These are phyloP conservation scores for Pogonocichla stellata DNA, from an alignment of 2,113 vertebrate species.

Conservation along the genomic window DNA sequence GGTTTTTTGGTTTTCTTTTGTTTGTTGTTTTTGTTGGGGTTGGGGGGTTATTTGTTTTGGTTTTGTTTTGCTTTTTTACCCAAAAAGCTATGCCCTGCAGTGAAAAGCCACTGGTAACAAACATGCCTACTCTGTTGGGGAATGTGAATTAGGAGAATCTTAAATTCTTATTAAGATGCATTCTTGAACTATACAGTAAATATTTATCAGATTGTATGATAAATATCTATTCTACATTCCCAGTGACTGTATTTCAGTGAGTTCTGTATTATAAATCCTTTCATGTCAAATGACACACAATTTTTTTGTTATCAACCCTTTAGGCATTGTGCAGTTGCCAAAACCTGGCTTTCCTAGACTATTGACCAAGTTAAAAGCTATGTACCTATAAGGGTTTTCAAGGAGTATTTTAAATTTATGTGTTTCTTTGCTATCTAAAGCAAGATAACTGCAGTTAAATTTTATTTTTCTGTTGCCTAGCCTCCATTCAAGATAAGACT, in stretches of 20 bases:
- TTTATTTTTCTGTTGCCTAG: not conserved
- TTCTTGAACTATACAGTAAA: not conserved
- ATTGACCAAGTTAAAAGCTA: not conserved
- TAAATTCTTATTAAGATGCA: not conserved
- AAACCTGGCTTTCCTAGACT: not conserved
- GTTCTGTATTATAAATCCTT: not conserved
- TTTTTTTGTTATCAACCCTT: not conserved
- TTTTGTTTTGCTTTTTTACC: not conserved
- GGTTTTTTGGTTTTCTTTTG: not conserved
- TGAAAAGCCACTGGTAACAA: not conserved
- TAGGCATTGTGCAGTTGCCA: not conserved
- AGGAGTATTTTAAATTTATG: not conserved
- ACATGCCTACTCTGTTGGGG: not conserved
- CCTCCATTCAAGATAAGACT: not conserved
- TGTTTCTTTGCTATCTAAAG: not conserved
- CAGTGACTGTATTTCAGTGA: not conserved
- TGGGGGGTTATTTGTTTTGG: not conserved
- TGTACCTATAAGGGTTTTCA: not conserved
- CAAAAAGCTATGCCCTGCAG: not conserved
- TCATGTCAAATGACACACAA: accelerated
- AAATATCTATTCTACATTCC: not conserved
- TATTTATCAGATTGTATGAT: not conserved
- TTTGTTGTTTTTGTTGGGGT: not conserved
- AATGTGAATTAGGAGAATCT: not conserved
- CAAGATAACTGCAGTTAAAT: not conserved